These are phyloP conservation scores for Athetis lepigone DNA, from an alignment of 2,888 invertebrate species.

Conservation along the genomic window DNA sequence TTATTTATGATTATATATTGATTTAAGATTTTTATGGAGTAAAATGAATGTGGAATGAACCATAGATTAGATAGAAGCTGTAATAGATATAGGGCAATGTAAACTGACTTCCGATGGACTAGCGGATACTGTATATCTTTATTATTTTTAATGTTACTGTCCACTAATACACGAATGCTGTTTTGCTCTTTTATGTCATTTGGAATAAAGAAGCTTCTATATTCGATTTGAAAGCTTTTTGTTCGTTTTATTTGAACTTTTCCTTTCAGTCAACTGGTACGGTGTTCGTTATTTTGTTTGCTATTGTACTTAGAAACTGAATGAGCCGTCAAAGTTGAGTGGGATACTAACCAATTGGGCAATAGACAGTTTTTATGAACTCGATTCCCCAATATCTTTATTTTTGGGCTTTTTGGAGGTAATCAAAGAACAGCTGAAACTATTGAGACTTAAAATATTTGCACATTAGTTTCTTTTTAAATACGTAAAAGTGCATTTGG, in stretches of 20 bases:
- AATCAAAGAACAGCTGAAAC: too few relatives aligned
- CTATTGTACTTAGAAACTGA: conserved; percentile 22
- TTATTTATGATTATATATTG: conserved; percentile 84
- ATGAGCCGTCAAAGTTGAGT: background rate
- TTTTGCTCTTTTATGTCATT: background rate
- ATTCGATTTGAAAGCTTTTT: background rate
- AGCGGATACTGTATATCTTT: conserved; percentile 13
- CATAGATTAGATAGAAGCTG: conserved; percentile 41
- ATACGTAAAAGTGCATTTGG: too few relatives aligned
- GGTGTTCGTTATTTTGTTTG: conserved; percentile 36
- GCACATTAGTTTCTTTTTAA: too few relatives aligned
- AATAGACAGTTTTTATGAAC: too few relatives aligned
- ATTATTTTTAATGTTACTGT: background rate
- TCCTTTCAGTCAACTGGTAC: conserved; percentile 11
- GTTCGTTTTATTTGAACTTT: conserved; percentile 24
- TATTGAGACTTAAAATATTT: too few relatives aligned
- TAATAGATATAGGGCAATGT: conserved; percentile 37
- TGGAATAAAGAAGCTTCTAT: background rate
- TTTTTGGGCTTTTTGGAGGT: too few relatives aligned
- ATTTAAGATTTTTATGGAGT: conserved; percentile 76
- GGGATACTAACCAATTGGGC: conserved; percentile 20
- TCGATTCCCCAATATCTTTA: too few relatives aligned
- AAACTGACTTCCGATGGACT: conserved; percentile 11
- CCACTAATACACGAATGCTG: background rate
- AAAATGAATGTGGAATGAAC: conserved; percentile 50